Conservation (phyloP, 64 coral and sea anemone species). For the Montipora cactus region DNA sequence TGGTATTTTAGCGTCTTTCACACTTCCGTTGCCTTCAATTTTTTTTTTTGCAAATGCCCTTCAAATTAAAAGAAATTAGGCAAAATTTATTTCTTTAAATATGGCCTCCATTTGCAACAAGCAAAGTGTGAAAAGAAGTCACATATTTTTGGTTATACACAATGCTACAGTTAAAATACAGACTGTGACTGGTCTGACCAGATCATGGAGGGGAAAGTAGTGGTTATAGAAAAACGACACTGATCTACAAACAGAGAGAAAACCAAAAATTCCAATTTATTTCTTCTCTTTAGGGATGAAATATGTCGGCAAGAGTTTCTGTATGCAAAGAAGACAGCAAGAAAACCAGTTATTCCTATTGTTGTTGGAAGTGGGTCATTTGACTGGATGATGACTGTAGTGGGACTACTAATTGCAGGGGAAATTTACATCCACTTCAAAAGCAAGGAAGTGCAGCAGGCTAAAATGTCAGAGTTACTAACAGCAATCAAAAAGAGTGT, state of each 20-base stretch:
- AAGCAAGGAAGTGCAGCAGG: slow-evolving; percentile 70
- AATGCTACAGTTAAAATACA: no score
- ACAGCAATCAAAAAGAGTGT: slow-evolving; percentile 83
- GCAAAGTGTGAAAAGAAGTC: no score
- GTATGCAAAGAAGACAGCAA: slow-evolving; percentile 91
- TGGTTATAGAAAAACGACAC: no score
- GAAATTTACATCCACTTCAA: slow-evolving; percentile 98
- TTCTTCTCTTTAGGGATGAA: slow-evolving; percentile 68
- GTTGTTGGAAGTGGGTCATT: slow-evolving; percentile 84
- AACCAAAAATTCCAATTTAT: neutral
- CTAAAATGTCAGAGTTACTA: slow-evolving; percentile 83
- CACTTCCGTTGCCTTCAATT: no score
- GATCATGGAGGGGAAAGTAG: no score
- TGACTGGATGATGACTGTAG: slow-evolving; percentile 96
- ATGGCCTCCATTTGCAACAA: no score
- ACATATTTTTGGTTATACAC: no score
- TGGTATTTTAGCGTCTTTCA: neutral
- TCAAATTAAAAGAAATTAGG: no score
- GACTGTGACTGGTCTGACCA: no score
- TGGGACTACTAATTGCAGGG: slow-evolving; percentile 91
- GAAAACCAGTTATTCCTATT: slow-evolving; percentile 89
- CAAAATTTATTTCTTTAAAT: no score
- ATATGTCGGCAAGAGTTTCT: slow-evolving; percentile 94
- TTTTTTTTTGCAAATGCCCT: no score
- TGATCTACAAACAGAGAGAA: no score